A percentile compares a stretch with the other conserved stretches of the same genome.
phyloP scores from a whole-genome alignment of 1,140 invertebrate genomes.

The Phthorimaea operculella region DNA sequence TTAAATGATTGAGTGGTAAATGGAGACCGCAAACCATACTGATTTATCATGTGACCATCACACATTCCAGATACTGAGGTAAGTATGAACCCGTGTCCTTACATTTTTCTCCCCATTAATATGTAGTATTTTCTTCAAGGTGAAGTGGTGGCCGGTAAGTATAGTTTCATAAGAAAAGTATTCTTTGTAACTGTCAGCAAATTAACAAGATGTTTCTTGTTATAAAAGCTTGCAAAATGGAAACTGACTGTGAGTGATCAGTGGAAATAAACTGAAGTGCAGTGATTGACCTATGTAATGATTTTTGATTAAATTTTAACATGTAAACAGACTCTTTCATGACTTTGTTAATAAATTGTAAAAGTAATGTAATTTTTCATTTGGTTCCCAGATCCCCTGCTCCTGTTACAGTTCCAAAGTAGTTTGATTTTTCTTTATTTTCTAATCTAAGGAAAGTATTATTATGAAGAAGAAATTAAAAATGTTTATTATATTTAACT shows the following conservation, averaged over 20 bases:
- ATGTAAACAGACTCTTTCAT: conserved; percentile 20
- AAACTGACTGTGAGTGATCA: conserved; percentile 54
- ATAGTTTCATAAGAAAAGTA: too few relatives aligned
- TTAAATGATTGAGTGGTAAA: too few relatives aligned
- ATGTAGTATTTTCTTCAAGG: too few relatives aligned
- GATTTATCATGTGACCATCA: not conserved
- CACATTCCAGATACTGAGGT: conserved; percentile 5
- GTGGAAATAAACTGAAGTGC: conserved; percentile 42
- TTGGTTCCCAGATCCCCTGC: conserved; percentile 54
- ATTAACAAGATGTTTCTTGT: conserved; percentile 43
- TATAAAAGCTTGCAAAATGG: conserved; percentile 63
- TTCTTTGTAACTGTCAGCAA: too few relatives aligned
- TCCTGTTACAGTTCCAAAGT: conserved; percentile 40
- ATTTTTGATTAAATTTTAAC: conserved; percentile 42
- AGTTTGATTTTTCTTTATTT: too few relatives aligned
- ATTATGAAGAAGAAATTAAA: too few relatives aligned
- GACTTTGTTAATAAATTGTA: conserved; percentile 51
- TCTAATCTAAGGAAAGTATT: too few relatives aligned
- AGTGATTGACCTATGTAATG: conserved; percentile 42
- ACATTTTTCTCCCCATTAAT: too few relatives aligned
- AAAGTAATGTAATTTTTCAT: conserved; percentile 34
- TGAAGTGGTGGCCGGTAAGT: too few relatives aligned
- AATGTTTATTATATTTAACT: too few relatives aligned
- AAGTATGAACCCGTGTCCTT: conserved; percentile 2
- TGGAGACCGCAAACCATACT: too few relatives aligned